phyloP scores from a whole-genome alignment of 2,113 vertebrate genomes.

The Cygnus atratus region DNA sequence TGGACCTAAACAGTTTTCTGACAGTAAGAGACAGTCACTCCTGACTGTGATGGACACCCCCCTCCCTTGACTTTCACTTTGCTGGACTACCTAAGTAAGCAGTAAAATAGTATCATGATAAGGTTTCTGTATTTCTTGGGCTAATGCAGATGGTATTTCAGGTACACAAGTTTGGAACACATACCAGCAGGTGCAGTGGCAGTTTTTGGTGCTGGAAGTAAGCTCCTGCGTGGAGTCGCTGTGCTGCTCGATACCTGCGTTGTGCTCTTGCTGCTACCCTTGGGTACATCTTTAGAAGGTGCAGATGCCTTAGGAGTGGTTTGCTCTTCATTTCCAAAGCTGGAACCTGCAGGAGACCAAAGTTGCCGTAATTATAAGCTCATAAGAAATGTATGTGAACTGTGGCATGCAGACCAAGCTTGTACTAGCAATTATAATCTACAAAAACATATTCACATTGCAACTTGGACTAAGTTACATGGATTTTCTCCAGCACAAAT shows the following conservation, averaged over 20 bases:
- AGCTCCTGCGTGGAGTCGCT: constrained; percentile 79
- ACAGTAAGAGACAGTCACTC: not conserved
- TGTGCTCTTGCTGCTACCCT: constrained; percentile 61
- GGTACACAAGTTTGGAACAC: not conserved
- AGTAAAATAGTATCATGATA: not conserved
- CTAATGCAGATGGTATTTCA: not conserved
- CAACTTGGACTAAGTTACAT: not conserved
- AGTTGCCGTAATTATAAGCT: constrained; percentile 44
- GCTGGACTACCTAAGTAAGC: not conserved
- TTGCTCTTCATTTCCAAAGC: constrained; percentile 83
- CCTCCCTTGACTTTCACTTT: not conserved
- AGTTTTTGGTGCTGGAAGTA: constrained; percentile 82
- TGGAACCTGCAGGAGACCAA: constrained; percentile 79
- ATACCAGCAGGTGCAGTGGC: constrained; percentile 70
- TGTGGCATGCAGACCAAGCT: not conserved
- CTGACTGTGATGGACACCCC: not conserved
- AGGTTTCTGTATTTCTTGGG: not conserved
- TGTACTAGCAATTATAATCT: not conserved
- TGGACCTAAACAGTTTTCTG: not conserved
- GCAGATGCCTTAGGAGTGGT: constrained; percentile 64
- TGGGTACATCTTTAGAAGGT: constrained; percentile 74
- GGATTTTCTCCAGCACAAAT: not conserved
- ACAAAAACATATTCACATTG: not conserved
- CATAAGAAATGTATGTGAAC: constrained; percentile 66
- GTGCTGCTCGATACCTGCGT: constrained; percentile 67